These are phyloP conservation scores for Pachyuromys duprasi DNA, from an alignment of 2,797 vertebrate genomes.

Conservation along the genomic window DNA sequence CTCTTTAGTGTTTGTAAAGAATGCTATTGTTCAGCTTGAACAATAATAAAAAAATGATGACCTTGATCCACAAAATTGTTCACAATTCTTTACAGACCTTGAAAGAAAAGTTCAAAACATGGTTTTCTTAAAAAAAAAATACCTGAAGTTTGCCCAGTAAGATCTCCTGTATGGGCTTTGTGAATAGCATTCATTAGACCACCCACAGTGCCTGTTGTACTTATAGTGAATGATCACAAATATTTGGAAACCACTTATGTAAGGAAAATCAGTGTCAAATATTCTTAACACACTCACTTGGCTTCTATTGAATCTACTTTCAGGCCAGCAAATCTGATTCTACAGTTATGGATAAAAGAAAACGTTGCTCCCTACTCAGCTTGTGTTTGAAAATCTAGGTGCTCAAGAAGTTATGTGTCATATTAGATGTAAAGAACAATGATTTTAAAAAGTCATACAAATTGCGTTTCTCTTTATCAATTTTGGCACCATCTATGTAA, in stretches of 20 bases:
- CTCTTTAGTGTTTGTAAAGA: neutral
- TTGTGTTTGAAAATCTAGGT: neutral
- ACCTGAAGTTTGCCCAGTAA: conserved; percentile 18
- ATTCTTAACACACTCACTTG: neutral
- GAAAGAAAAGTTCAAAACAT: neutral
- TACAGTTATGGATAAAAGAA: neutral
- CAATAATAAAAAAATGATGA: neutral
- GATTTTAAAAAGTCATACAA: neutral
- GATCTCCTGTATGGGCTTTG: neutral
- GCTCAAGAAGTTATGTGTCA: neutral
- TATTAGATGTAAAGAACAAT: neutral
- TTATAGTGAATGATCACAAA: neutral
- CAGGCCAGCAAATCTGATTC: conserved; percentile 1
- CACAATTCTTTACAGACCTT: no score
- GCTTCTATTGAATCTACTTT: neutral
- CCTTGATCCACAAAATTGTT: conserved; percentile 23
- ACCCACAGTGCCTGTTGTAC: neutral
- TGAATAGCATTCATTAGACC: neutral
- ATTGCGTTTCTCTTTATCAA: neutral
- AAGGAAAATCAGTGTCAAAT: conserved; percentile 14
- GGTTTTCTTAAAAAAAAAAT: conserved; percentile 57
- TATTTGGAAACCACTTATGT: conserved; percentile 29
- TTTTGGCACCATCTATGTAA: neutral
- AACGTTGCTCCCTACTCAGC: neutral
- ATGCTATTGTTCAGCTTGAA: neutral